Conservation (phyloP, 2,797 vertebrate species). For the Arrhamphus sclerolepis region DNA sequence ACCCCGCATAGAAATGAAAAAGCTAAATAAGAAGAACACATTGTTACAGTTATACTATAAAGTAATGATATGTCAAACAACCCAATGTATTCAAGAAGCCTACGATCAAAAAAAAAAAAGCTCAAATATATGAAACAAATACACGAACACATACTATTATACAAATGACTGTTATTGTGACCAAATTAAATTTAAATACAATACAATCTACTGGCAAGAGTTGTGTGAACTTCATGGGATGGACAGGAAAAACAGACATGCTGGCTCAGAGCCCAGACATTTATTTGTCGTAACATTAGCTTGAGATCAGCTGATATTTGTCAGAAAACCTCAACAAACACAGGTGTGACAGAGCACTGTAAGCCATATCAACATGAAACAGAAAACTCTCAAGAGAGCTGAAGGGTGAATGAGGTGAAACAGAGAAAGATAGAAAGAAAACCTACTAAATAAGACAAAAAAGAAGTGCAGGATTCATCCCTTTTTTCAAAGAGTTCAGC, state of each 20-base stretch:
- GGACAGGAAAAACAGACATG: constrained; percentile 45
- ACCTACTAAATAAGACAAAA: background rate
- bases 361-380: constrained; percentile 19
- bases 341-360: constrained; percentile 4
- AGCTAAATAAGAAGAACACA: too few species aligned
- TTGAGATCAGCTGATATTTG: constrained; percentile 57
- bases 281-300: constrained; percentile 54
- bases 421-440: background rate
- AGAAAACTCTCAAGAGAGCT: background rate
- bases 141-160: too few species aligned
- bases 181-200: constrained; percentile 19
- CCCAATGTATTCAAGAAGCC: too few species aligned
- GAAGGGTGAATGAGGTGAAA: background rate
- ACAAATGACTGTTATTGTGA: too few species aligned
- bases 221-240: too few species aligned
- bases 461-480: constrained; percentile 36
- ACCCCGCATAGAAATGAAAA: too few species aligned
- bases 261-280: constrained; percentile 42
- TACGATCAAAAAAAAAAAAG: too few species aligned
- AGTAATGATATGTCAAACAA: too few species aligned
- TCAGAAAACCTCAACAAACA: constrained; percentile 40
- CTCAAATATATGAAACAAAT: too few species aligned
- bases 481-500: constrained; percentile 52
- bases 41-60: too few species aligned
- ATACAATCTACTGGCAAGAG: constrained; percentile 17